Evolutionary conservation across 2,888 invertebrate species (phyloP).

Genomic region (Drosophila lacicola): DNA sequence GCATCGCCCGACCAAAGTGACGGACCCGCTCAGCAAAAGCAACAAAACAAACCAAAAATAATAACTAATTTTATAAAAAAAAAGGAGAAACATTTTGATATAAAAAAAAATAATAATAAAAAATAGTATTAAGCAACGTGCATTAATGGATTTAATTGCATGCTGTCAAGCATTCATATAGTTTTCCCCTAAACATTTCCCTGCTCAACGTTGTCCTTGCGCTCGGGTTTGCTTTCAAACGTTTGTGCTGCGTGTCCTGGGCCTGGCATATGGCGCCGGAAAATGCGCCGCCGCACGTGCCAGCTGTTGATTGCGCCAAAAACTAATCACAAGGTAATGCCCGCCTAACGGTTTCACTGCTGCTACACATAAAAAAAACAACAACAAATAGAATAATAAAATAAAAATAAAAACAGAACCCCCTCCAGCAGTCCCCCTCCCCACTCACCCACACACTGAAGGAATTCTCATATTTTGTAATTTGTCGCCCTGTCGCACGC

Average conservation of each 20-base stretch:
- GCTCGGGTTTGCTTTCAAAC: neutral
- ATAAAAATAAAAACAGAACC: no score
- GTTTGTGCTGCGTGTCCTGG: neutral
- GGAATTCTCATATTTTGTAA: conserved; percentile 18
- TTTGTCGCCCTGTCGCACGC: conserved; percentile 60
- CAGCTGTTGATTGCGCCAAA: conserved; percentile 61
- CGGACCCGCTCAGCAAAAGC: conserved; percentile 4
- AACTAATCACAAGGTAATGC: conserved; percentile 50
- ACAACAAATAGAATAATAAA: no score
- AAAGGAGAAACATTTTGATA: neutral
- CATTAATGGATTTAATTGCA: neutral
- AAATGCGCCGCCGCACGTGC: conserved; percentile 68
- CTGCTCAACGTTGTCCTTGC: neutral
- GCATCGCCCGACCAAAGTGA: conserved; percentile 29
- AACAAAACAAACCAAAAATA: neutral
- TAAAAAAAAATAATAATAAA: neutral
- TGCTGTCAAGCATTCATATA: neutral
- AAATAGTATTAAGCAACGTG: neutral
- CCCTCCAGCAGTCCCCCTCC: neutral
- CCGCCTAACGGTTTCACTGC: conserved; percentile 12
- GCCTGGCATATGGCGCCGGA: conserved; percentile 60
- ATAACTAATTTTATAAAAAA: neutral
- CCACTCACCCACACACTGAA: neutral
- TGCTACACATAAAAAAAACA: neutral
- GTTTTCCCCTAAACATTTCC: neutral